phyloP scores from a whole-genome alignment of 2,797 vertebrate species.

The Anguilla pacifica region DNA sequence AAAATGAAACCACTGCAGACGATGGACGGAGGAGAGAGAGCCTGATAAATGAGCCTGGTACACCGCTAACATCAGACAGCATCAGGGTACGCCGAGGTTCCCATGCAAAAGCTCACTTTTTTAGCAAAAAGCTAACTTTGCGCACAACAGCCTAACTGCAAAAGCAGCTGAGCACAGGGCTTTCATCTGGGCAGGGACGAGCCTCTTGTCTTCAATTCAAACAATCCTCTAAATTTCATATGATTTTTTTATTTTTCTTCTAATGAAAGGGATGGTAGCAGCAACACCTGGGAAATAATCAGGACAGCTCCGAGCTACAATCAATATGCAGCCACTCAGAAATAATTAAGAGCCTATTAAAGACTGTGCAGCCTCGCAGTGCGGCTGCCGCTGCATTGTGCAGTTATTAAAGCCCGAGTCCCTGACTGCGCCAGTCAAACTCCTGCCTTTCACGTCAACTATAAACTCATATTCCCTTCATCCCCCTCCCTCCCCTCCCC shows the following conservation, averaged over 20 bases:
- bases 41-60: not conserved
- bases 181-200: not conserved
- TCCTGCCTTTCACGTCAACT: constrained; percentile 51
- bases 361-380: constrained; percentile 69
- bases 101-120: not conserved
- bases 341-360: constrained; percentile 80
- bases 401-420: constrained; percentile 68
- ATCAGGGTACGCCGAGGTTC: not conserved
- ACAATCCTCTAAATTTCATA: not conserved
- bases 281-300: constrained; percentile 68
- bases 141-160: not conserved
- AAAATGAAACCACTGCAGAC: not conserved
- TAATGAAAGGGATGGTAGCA: constrained; percentile 49
- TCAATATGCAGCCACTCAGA: constrained; percentile 78
- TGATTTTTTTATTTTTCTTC: not conserved
- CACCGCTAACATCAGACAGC: not conserved
- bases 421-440: constrained; percentile 63
- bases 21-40: not conserved
- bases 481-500: not conserved
- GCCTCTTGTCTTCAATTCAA: not conserved
- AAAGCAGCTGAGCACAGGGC: not conserved
- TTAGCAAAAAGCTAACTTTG: not conserved
- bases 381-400: constrained; percentile 69
- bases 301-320: constrained; percentile 73
- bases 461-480: not conserved